Evolutionary conservation across 2,797 vertebrate species (phyloP), one percentile per base, ranked within the genome.

Genomic region (Pagetopsis macropterus): DNA sequence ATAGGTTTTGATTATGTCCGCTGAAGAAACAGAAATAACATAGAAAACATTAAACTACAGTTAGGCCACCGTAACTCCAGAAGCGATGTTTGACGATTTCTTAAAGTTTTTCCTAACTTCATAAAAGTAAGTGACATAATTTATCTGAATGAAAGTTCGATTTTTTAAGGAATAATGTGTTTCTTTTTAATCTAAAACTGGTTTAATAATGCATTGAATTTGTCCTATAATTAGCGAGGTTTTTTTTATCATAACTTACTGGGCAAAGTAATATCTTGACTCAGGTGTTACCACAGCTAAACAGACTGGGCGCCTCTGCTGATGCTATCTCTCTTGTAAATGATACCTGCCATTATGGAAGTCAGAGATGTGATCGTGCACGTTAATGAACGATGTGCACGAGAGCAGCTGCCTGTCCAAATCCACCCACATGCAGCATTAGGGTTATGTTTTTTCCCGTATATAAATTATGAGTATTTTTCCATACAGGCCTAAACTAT

Each of bases 251-350:
- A 13, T 45, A 58, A 33, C 56, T 63, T 57, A 40, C 41, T 16
- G 63, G 72, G 48, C 64, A 27, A 60, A 48, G 61, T 51, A 17
- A 21, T 62, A 44, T 78, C 55, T 65, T 76, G 56, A 75, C 70
- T 50, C 63, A n/a, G 65, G 70, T 81, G 72, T 54, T 56, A 73
- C 80, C 51, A 17, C 33, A 51, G 57, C 31, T 62, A 37, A 61
- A 9, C 68, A 48, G 66, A 21, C 82, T 80, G 83, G 92, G 92
- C 90, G 92, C 89, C 92, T 93, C 60, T 3, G 65, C 62, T 84
- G 92, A 94, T 93, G 87, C 46, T 94, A 94, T 94, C 93, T 76
- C 46, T 57, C 31, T 50, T 80, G 85, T 87, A 81, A 88, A 70
- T 84, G 81, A 92, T 72, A 76, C 82, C 72, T 72, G 86, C 84